phyloP scores from a whole-genome alignment of 2,797 vertebrate species.

The Garrulus glandarius region DNA sequence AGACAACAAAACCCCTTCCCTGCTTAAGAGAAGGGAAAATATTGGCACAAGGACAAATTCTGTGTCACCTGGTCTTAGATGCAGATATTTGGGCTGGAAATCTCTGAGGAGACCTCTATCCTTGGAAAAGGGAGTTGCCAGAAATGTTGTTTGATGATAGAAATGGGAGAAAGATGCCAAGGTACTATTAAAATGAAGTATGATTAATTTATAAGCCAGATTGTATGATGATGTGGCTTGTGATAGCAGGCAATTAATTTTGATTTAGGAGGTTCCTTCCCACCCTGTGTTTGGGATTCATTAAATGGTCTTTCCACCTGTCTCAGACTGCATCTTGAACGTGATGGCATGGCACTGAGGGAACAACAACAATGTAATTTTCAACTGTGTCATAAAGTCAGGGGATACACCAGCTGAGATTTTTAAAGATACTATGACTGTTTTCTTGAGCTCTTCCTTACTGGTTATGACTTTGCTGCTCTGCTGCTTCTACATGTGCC shows the following conservation, averaged over 20 bases:
- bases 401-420: not conserved
- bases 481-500: not conserved
- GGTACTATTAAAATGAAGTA: not conserved
- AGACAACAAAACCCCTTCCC: not conserved
- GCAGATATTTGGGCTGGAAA: not conserved
- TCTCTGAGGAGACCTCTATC: not conserved
- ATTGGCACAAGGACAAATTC: not conserved
- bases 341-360: not conserved
- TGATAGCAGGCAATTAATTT: constrained; percentile 43
- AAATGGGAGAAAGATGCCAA: not conserved
- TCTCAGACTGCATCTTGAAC: not conserved
- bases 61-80: not conserved
- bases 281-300: not conserved
- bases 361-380: not conserved
- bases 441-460: not conserved
- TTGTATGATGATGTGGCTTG: constrained; percentile 17
- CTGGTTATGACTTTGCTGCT: not conserved
- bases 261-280: constrained; percentile 25
- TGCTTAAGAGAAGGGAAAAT: not conserved
- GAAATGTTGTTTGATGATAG: not conserved
- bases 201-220: constrained; percentile 42
- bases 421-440: not conserved
- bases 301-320: not conserved
- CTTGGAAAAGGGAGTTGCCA: not conserved
- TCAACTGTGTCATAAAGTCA: not conserved